Evolutionary conservation across 2,797 vertebrate species (phyloP).

Genomic region (Acestrorhynchus altus): DNA sequence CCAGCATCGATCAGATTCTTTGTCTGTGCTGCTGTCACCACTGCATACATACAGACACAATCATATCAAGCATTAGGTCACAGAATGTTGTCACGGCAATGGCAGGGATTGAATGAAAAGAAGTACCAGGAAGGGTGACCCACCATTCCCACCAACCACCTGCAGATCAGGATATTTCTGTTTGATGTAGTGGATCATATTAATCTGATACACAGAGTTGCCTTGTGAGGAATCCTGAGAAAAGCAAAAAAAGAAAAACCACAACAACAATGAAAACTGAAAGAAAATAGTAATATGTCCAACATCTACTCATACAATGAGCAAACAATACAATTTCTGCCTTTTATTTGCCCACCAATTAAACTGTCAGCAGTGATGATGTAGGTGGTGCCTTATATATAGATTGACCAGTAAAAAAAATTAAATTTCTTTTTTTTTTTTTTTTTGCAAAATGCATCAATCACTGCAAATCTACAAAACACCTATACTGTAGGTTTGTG

Average conservation of each 20-base stretch:
- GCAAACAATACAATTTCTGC: too few relatives aligned
- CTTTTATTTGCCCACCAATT: too few relatives aligned
- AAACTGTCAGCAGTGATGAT: too few relatives aligned
- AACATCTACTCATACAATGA: background rate
- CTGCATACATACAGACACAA: slow-evolving; percentile 63
- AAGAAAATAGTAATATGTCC: background rate
- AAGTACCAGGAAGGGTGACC: slow-evolving; percentile 59
- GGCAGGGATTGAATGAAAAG: background rate
- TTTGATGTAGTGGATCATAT: slow-evolving; percentile 91
- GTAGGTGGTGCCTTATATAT: too few relatives aligned
- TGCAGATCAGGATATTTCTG: slow-evolving; percentile 89
- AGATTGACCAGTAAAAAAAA: too few relatives aligned
- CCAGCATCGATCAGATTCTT: slow-evolving; percentile 93
- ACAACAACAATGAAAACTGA: too few relatives aligned
- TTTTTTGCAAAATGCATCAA: too few relatives aligned
- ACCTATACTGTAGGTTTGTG: too few relatives aligned
- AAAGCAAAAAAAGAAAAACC: slow-evolving; percentile 21
- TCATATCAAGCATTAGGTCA: background rate
- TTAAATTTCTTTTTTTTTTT: too few relatives aligned
- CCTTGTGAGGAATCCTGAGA: slow-evolving; percentile 91
- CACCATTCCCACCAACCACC: slow-evolving; percentile 90
- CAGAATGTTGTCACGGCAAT: background rate
- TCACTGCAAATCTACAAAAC: too few relatives aligned
- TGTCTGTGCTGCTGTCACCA: slow-evolving; percentile 92
- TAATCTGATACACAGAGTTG: slow-evolving; percentile 91